A percentile compares a stretch with the other conserved stretches of the same genome.
Conservation (phyloP, 2,888 invertebrate species). For the Pandemis corylana region DNA sequence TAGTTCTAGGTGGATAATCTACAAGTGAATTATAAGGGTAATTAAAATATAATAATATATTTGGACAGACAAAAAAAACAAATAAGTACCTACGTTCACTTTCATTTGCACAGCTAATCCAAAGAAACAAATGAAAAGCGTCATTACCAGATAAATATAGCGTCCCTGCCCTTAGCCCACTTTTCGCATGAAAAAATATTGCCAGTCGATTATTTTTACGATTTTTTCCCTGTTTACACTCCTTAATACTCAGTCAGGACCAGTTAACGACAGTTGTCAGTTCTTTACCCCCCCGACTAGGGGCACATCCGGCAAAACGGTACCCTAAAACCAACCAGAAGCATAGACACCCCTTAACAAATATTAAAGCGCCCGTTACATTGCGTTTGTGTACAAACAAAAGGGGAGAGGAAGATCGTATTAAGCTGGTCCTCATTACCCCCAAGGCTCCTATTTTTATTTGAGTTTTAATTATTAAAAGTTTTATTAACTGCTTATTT, state of each 20-base stretch:
- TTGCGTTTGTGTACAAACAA: background rate
- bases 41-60: no score
- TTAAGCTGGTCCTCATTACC: conserved; percentile 56
- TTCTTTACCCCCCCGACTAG: conserved; percentile 70
- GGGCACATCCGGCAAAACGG: conserved; percentile 67
- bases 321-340: conserved; percentile 44
- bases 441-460: conserved; percentile 76
- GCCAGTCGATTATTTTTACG: conserved; percentile 57
- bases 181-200: conserved; percentile 38
- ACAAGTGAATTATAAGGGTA: no score
- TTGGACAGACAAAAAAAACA: no score
- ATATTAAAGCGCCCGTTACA: conserved; percentile 1
- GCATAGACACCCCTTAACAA: conserved; percentile 29
- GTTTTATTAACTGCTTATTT: conserved; percentile 84
- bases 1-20: no score
- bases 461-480: conserved; percentile 84
- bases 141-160: background rate
- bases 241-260: conserved; percentile 71
- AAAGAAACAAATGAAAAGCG: background rate
- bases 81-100: no score
- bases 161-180: conserved; percentile 1
- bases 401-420: conserved; percentile 49
- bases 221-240: conserved; percentile 75
- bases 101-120: no score
- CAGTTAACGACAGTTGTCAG: conserved; percentile 82